Evolutionary conservation across 2,797 vertebrate species (phyloP).

Genomic region (Phrynocephalus guinanensis): DNA sequence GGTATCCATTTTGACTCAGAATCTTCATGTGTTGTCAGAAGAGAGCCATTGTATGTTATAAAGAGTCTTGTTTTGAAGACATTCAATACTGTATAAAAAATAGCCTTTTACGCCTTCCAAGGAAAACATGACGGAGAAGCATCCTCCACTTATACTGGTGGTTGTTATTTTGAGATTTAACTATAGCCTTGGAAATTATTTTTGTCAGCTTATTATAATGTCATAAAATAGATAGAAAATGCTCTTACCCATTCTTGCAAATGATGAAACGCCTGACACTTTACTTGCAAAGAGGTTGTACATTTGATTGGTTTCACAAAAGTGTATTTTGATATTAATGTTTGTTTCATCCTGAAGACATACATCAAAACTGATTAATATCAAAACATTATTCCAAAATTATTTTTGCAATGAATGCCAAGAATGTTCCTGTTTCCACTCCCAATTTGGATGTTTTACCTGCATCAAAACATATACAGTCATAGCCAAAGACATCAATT

Average conservation of each 20-base stretch:
- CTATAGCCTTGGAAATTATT: not conserved
- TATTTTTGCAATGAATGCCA: not conserved
- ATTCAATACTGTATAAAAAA: not conserved
- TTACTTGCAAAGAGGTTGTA: not conserved
- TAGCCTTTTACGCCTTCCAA: not conserved
- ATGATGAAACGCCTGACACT: not conserved
- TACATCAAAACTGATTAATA: not conserved
- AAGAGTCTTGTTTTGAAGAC: not conserved
- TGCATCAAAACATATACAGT: not conserved
- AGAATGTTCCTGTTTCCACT: not conserved
- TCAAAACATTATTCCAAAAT: not conserved
- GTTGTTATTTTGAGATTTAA: not conserved
- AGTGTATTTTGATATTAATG: not conserved
- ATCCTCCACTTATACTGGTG: not conserved
- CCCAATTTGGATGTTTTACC: not conserved
- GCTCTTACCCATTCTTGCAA: not conserved
- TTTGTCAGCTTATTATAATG: not conserved
- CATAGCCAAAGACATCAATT: slow-evolving; percentile 13
- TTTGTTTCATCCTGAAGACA: not conserved
- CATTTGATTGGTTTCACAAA: not conserved
- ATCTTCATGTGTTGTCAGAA: not conserved
- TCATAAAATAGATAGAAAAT: not conserved
- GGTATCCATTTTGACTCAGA: not conserved
- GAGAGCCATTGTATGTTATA: not conserved
- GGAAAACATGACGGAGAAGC: not conserved